Percentiles rank a stretch among this genome's conserved stretches.
phyloP scores from a whole-genome alignment of 2,113 vertebrate species.

The Cyanistes caeruleus region DNA sequence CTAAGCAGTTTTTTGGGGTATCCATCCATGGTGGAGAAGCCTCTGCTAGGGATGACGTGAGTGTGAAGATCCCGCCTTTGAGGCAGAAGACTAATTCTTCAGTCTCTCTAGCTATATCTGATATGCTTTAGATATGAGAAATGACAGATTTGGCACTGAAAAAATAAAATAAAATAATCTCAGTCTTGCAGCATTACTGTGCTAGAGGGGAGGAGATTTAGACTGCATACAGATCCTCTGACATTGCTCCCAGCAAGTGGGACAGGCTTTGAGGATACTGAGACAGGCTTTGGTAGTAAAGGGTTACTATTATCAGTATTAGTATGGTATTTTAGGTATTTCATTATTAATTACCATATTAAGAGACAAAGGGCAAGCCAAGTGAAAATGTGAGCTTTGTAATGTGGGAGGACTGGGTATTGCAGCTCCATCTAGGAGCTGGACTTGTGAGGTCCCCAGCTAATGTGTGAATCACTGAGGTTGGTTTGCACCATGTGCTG shows the following conservation, averaged over 20 bases:
- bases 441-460: neutral
- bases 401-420: neutral
- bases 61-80: neutral
- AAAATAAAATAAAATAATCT: neutral
- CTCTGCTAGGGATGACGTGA: neutral
- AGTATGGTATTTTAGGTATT: neutral
- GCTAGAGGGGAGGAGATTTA: neutral
- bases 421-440: neutral
- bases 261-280: neutral
- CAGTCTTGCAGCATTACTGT: neutral
- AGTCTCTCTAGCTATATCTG: neutral
- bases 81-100: neutral
- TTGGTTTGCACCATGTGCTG: neutral
- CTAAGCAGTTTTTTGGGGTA: neutral
- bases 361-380: neutral
- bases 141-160: neutral
- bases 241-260: fast-evolving
- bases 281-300: neutral
- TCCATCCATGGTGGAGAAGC: neutral
- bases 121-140: neutral
- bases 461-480: fast-evolving
- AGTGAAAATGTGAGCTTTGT: neutral
- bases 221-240: neutral
- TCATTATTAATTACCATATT: neutral
- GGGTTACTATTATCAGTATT: neutral